phyloP scores from a whole-genome alignment of 2,797 vertebrate genomes.

The Rhinatrema bivittatum region DNA sequence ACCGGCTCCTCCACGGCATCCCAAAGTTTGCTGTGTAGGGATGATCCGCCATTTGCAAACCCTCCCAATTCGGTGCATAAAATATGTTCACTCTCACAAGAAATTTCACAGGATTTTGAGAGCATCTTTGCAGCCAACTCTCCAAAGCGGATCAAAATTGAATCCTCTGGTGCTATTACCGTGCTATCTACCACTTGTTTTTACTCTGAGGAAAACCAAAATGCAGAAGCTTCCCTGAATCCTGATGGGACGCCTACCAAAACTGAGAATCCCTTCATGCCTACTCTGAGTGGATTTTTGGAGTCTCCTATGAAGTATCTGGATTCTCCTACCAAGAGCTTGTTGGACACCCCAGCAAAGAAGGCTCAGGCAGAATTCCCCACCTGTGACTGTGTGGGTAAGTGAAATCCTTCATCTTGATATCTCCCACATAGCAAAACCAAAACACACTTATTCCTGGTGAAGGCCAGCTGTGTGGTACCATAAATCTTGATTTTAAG shows the following conservation, averaged over 20 bases:
- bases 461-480: too few relatives aligned
- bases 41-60: neutral
- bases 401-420: constrained; percentile 38
- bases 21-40: constrained; percentile 1
- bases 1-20: neutral
- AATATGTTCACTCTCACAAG: constrained; percentile 20
- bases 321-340: constrained; percentile 85
- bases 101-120: constrained; percentile 41
- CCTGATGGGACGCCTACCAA: constrained; percentile 80
- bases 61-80: neutral
- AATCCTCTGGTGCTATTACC: constrained; percentile 80
- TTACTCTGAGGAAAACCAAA: constrained; percentile 63
- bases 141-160: constrained; percentile 89
- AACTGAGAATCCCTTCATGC: constrained; percentile 72
- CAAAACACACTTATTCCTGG: too few relatives aligned
- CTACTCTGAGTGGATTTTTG: constrained; percentile 86
- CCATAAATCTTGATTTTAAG: too few relatives aligned
- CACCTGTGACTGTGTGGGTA: constrained; percentile 87
- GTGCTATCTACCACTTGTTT: constrained; percentile 90
- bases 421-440: too few relatives aligned
- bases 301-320: constrained; percentile 92
- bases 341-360: constrained; percentile 88
- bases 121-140: constrained; percentile 63
- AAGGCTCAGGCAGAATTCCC: constrained; percentile 82
- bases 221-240: constrained; percentile 23